Conservation (phyloP, 2,113 vertebrate genomes). For the Solenodon paradoxus region DNA sequence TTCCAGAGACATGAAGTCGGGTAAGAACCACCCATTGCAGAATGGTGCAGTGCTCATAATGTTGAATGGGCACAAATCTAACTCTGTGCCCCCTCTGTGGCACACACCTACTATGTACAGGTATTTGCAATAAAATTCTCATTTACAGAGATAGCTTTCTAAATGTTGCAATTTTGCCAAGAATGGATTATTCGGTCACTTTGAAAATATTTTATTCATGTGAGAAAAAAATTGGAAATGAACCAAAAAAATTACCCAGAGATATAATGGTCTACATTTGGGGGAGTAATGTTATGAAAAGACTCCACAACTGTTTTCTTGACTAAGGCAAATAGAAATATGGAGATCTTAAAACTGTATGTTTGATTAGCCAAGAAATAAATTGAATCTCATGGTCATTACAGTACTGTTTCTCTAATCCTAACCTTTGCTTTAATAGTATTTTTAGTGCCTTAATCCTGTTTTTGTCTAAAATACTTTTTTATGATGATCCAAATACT, state of each 20-base stretch:
- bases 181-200: not conserved
- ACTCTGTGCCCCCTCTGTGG: not conserved
- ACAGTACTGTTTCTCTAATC: not conserved
- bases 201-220: constrained; percentile 6
- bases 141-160: not conserved
- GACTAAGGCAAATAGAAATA: not conserved
- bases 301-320: not conserved
- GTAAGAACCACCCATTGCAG: not conserved
- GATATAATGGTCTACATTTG: not conserved
- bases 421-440: not conserved
- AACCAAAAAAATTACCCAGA: not conserved
- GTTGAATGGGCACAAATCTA: not conserved
- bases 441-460: not conserved
- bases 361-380: not conserved
- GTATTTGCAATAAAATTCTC: not conserved
- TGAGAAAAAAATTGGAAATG: too few relatives aligned
- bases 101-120: not conserved
- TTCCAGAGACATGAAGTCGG: not conserved
- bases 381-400: not conserved
- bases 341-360: not conserved
- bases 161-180: not conserved
- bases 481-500: not conserved
- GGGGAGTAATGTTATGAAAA: not conserved
- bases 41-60: not conserved
- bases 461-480: not conserved